phyloP scores from a whole-genome alignment of 2,797 vertebrate species.

The Hoplostethus atlanticus region DNA sequence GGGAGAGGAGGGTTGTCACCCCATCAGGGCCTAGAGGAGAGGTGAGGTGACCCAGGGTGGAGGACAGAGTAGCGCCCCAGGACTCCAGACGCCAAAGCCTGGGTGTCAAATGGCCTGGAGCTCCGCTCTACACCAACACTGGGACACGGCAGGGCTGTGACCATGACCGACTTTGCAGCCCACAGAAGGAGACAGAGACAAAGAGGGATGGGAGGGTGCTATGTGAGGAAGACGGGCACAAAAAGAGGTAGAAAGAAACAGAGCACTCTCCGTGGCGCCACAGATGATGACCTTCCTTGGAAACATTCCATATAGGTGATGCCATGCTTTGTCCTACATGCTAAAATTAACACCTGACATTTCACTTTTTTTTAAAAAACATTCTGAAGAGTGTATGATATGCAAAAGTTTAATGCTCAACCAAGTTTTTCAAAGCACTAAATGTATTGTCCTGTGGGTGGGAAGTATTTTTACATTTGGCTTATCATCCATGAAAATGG shows the following conservation, averaged over 20 bases:
- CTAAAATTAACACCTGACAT: conserved; percentile 72
- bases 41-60: conserved; percentile 78
- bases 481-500: conserved; percentile 67
- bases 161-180: conserved; percentile 84
- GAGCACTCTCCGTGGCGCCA: conserved; percentile 61
- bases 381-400: conserved; percentile 36
- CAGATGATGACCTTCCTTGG: conserved; percentile 78
- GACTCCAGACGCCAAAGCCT: conserved; percentile 71
- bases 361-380: conserved; percentile 48
- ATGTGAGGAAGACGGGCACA: conserved; percentile 58
- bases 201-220: conserved; percentile 69
- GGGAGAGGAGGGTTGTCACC: conserved; percentile 61
- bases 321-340: conserved; percentile 79
- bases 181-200: conserved; percentile 78
- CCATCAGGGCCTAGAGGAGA: conserved; percentile 75
- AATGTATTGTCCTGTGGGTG: conserved; percentile 62
- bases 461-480: conserved; percentile 69
- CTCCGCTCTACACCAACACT: conserved; percentile 62
- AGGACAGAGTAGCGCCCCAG: conserved; percentile 77
- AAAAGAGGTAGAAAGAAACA: conserved; percentile 59
- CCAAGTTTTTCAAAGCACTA: conserved; percentile 48
- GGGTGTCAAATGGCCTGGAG: conserved; percentile 79
- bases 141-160: conserved; percentile 76
- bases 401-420: conserved; percentile 61
- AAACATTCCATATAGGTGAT: conserved; percentile 72